phyloP scores from a whole-genome alignment of 2,888 invertebrate genomes.

The Myathropa florea region DNA sequence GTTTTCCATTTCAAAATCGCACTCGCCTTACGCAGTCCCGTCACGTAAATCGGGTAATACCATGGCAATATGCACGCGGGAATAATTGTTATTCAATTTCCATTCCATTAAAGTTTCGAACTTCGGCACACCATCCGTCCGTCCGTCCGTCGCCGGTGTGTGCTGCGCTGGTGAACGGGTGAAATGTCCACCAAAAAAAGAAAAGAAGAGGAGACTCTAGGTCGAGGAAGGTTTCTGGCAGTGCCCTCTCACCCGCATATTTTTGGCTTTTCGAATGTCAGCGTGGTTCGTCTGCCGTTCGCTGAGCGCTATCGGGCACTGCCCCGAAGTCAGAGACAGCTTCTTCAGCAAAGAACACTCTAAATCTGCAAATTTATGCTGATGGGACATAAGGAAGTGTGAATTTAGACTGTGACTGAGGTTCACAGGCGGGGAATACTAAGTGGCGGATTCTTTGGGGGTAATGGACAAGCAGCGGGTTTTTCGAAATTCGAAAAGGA shows the following conservation, averaged over 20 bases:
- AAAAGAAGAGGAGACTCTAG: conserved; percentile 3
- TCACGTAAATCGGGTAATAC: conserved; percentile 77
- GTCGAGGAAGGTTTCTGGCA: conserved; percentile 48
- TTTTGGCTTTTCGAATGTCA: too few species aligned
- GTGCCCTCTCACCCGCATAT: conserved; percentile 44
- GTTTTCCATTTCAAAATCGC: conserved; percentile 68
- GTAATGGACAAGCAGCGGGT: conserved; percentile 5
- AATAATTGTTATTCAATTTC: conserved; percentile 73
- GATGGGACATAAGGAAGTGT: conserved; percentile 38
- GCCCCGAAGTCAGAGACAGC: background rate
- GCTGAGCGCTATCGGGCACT: background rate
- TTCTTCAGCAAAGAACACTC: background rate
- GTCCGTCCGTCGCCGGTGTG: background rate
- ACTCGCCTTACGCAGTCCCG: conserved; percentile 70
- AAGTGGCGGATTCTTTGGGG: background rate
- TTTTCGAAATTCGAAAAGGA: background rate
- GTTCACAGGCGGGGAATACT: background rate
- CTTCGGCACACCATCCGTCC: background rate
- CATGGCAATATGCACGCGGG: conserved; percentile 67
- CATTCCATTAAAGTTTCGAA: conserved; percentile 63
- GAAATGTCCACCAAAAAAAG: too few species aligned
- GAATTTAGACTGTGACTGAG: conserved; percentile 3
- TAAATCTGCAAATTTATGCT: conserved; percentile 25
- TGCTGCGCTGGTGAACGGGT: conserved; percentile 4
- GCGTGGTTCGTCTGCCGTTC: too few species aligned